Evolutionary conservation across 64 coral and sea anemone genomes (phyloP).

Genomic region (Pocillopora verrucosa): DNA sequence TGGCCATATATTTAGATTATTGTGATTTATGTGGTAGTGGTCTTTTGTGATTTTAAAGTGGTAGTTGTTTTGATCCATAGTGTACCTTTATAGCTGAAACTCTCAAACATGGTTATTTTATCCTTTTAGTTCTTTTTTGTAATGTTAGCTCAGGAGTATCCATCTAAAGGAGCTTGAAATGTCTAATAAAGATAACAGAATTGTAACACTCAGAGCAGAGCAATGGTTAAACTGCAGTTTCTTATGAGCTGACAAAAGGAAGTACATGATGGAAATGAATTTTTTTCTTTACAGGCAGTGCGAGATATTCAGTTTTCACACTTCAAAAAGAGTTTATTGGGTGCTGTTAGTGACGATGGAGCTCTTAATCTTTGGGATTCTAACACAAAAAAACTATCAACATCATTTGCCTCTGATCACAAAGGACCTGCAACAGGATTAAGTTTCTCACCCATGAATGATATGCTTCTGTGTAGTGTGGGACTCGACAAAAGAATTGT

Average conservation of each 20-base stretch:
- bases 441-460: conserved; percentile 95
- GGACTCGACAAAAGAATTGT: conserved; percentile 95
- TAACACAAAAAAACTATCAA: conserved; percentile 75
- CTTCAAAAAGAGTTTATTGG: conserved; percentile 94
- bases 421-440: conserved; percentile 82
- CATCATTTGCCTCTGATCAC: conserved; percentile 92
- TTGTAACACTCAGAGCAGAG: too few species aligned
- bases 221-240: background rate
- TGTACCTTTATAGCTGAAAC: too few species aligned
- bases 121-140: too few species aligned
- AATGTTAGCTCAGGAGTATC: too few species aligned
- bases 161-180: too few species aligned
- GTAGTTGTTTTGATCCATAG: too few species aligned
- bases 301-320: conserved; percentile 80
- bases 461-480: conserved; percentile 86
- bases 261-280: background rate
- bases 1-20: too few species aligned
- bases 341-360: conserved; percentile 95
- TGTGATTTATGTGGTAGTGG: too few species aligned
- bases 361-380: conserved; percentile 96
- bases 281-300: conserved; percentile 61
- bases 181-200: too few species aligned
- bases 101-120: too few species aligned
- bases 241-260: background rate
- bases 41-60: too few species aligned